Evolutionary conservation across 2,113 vertebrate genomes (phyloP).

Genomic region (Lophotis ruficrista): DNA sequence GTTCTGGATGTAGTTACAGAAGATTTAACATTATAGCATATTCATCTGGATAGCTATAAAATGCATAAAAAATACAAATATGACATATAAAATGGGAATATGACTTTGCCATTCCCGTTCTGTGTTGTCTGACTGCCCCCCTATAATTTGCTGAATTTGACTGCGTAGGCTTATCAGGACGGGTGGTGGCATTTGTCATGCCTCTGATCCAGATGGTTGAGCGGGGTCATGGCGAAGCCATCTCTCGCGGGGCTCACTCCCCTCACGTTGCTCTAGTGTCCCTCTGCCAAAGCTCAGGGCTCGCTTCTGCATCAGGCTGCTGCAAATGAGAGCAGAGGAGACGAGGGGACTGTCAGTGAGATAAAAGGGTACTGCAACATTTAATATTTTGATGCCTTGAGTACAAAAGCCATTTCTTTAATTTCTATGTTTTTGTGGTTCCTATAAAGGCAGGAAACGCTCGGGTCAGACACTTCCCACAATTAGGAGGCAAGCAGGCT

Average conservation of each 20-base stretch:
- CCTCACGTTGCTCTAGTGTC: accelerated
- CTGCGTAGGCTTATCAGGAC: accelerated
- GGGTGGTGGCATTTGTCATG: background rate
- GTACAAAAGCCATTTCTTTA: background rate
- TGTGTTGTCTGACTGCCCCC: background rate
- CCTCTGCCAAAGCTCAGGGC: background rate
- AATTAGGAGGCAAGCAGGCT: background rate
- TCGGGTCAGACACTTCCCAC: background rate
- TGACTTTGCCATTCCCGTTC: background rate
- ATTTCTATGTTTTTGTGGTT: background rate
- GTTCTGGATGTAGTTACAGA: background rate
- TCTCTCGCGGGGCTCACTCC: background rate
- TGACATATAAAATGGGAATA: background rate
- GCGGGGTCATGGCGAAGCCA: background rate
- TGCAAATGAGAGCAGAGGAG: background rate
- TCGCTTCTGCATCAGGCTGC: background rate
- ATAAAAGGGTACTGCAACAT: background rate
- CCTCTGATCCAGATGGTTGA: background rate
- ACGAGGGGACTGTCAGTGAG: accelerated
- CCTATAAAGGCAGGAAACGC: background rate
- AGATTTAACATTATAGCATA: background rate
- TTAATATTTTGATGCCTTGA: background rate
- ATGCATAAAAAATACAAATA: background rate
- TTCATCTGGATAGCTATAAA: background rate
- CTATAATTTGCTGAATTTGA: background rate